Base-by-base conservation (phyloP, 2,113 vertebrate genomes). In the Pelodiscus sinensis region DNA sequence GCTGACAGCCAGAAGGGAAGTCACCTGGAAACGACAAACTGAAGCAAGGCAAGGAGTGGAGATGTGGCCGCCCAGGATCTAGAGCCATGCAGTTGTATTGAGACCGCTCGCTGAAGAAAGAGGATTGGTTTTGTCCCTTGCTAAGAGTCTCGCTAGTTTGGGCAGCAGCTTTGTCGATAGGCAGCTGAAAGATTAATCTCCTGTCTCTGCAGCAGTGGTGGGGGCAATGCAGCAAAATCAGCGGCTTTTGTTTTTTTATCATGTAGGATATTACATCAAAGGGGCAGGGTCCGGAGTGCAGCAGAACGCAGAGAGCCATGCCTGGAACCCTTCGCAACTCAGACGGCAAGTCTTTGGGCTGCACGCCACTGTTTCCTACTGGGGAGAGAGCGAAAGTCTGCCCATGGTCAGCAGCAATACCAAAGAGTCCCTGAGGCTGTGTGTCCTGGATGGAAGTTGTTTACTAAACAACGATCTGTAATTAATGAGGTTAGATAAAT, bases 21-120 rank as follows among this genome's bases (percentile, higher is more conserved):
- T 96, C 95, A 97, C 96, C 97, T 97, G 95, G 95, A 97, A 97
- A 97, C 57, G 96, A 96, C 96, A 92, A 92, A 95, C 89, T 9
- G 87, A 93, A 92, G 94, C 89, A 62, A 88, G 88, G 91, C 84
- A 92, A 95, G 85, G 92, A 95, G 92, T 82, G 93, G 81, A 94
- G 93, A 92, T 31, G 87, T 92, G 86, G 80, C 51, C 35, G 89
- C 79, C 14, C 2, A 93, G 90, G 35, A 94, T 85, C 31, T 88
- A 35, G 0, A 6, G 95, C 90, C 82, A 89, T 88, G 50, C 0
- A 0, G 85, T 57, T 92, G 0, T 86, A 84, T 71, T 8, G 3
- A 21, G 38, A 85, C 91, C 91, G 90, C 65, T 79, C 0, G 0
- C 86, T 1, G 9, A 81, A 90, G 73, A 82, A 71, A 85, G 71